Conservation (phyloP, 2,888 invertebrate species). For the Lysandra coridon region DNA sequence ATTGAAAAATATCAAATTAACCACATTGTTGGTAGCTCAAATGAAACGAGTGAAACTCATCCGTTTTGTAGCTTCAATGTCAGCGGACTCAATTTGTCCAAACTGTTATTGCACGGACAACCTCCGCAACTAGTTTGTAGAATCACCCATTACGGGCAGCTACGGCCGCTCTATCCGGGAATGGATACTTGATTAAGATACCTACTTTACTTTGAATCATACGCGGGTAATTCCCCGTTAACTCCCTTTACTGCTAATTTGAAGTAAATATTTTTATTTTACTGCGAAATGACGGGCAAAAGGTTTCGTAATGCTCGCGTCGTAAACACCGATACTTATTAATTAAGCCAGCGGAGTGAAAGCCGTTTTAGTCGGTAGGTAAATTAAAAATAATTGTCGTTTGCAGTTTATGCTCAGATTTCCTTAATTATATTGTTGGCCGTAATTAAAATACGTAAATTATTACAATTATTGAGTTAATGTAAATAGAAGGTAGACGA, state of each 20-base stretch:
- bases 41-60: slow-evolving; percentile 40
- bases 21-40: slow-evolving; percentile 30
- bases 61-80: slow-evolving; percentile 60
- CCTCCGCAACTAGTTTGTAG: slow-evolving; percentile 62
- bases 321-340: slow-evolving; percentile 16
- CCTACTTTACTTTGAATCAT: slow-evolving; percentile 70
- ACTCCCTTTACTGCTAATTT: slow-evolving; percentile 69
- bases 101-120: slow-evolving; percentile 71
- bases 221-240: slow-evolving; percentile 49
- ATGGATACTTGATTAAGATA: slow-evolving; percentile 78
- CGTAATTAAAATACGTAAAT: slow-evolving; percentile 9
- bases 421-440: not conserved
- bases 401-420: slow-evolving; percentile 11
- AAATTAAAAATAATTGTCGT: slow-evolving; percentile 23
- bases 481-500: not conserved
- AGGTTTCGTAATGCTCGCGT: slow-evolving; percentile 6
- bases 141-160: slow-evolving; percentile 70
- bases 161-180: slow-evolving; percentile 62
- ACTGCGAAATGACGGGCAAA: slow-evolving; percentile 35
- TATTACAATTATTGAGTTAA: not conserved
- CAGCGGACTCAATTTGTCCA: slow-evolving; percentile 73
- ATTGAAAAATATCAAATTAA: not conserved
- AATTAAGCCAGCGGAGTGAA: slow-evolving; percentile 25
- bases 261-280: slow-evolving; percentile 47
- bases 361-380: slow-evolving; percentile 14